phyloP scores from a whole-genome alignment of 2,797 vertebrate species.

The Gymnothorax reevesii region DNA sequence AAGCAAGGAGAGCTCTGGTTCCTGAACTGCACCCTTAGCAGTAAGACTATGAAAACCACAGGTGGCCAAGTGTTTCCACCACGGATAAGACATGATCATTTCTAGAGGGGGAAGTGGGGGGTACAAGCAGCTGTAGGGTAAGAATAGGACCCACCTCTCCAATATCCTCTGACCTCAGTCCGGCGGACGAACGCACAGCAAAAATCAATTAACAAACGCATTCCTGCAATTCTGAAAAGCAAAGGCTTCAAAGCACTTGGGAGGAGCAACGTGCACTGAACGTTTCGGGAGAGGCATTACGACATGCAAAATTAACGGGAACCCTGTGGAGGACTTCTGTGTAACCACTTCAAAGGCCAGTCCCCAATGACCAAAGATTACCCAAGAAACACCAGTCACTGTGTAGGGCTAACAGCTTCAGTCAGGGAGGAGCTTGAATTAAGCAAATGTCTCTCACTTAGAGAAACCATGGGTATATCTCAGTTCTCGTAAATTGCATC shows the following conservation, averaged over 20 bases:
- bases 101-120: background rate
- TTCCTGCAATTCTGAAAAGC: slow-evolving; percentile 13
- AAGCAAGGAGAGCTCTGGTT: background rate
- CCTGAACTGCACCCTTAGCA: too few species aligned
- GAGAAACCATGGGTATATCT: background rate
- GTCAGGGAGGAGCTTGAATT: background rate
- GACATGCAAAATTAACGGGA: background rate
- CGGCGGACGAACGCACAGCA: background rate
- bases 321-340: background rate
- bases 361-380: background rate
- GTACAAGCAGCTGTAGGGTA: background rate
- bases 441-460: background rate
- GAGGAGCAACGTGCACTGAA: background rate
- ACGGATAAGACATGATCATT: background rate
- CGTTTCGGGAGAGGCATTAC: background rate
- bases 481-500: too few species aligned
- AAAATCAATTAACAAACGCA: slow-evolving; percentile 28
- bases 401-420: background rate
- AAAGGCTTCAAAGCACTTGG: background rate
- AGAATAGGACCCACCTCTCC: background rate
- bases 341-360: background rate
- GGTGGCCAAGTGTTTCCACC: background rate
- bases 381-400: background rate
- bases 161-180: slow-evolving; percentile 29
- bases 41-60: slow-evolving; percentile 32